Conservation (phyloP, 2,113 vertebrate genomes). For the Porphyrio hochstetteri region DNA sequence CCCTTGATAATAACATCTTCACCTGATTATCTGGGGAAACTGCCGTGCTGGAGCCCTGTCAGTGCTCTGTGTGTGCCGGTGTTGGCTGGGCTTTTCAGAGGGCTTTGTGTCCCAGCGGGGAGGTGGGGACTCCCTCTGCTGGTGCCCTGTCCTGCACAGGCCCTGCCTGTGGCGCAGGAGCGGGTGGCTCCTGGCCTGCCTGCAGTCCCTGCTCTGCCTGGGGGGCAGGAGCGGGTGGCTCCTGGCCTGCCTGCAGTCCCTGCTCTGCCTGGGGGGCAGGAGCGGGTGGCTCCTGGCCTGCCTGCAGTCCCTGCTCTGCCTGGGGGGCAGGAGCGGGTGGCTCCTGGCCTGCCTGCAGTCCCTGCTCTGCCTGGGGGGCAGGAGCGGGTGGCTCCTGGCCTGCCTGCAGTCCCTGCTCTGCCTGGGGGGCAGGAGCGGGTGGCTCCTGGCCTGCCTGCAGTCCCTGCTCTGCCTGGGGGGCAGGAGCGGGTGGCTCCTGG, state of each 20-base stretch:
- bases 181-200: background rate
- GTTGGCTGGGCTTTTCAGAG: background rate
- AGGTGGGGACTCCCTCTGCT: slow-evolving; percentile 23
- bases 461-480: background rate
- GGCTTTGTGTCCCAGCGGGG: background rate
- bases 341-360: background rate
- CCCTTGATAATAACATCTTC: background rate
- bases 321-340: no score
- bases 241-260: background rate
- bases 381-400: background rate
- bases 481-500: background rate
- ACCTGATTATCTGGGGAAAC: background rate
- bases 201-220: background rate
- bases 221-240: no score
- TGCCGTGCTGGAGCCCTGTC: background rate
- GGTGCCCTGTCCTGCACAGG: background rate
- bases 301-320: background rate
- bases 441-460: no score
- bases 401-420: no score
- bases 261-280: background rate
- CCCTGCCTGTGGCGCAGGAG: background rate
- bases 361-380: background rate
- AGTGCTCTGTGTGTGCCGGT: background rate
- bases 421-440: background rate
- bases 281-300: no score